A percentile compares a stretch with the other conserved stretches of the same genome.
These are phyloP conservation scores for Diplodus sargus DNA, from an alignment of 2,797 vertebrate species.

Conservation along the genomic window DNA sequence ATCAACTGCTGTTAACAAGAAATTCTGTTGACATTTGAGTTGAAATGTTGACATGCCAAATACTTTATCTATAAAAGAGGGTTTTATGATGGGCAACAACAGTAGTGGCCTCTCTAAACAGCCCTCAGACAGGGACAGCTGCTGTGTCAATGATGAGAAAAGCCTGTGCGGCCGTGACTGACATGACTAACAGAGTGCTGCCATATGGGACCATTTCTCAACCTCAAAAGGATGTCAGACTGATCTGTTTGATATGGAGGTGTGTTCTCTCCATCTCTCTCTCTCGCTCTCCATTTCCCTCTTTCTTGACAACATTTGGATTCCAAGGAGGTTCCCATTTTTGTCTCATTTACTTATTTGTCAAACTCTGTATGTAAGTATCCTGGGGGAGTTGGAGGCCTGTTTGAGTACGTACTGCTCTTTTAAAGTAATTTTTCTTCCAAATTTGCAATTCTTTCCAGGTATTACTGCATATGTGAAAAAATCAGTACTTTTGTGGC, in stretches of 20 bases:
- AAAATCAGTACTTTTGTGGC: too few species aligned
- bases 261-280: conserved; percentile 1
- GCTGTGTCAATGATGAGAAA: conserved; percentile 24
- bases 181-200: conserved; percentile 21
- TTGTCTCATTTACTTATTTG: conserved; percentile 16
- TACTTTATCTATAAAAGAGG: conserved; percentile 15
- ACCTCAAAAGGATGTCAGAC: conserved; percentile 32
- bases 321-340: conserved; percentile 20
- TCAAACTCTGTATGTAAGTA: neutral
- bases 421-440: neutral
- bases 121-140: conserved; percentile 44
- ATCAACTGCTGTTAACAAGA: conserved; percentile 2
- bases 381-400: neutral
- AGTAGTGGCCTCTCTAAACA: conserved; percentile 19
- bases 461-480: too few species aligned
- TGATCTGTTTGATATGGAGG: conserved; percentile 46
- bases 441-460: neutral
- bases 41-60: conserved; percentile 44
- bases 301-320: neutral
- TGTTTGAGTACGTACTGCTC: neutral
- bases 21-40: conserved; percentile 33
- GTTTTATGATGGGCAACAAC: conserved; percentile 37
- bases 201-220: conserved; percentile 41
- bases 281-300: neutral
- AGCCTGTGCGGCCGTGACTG: conserved; percentile 16